Percentiles rank a stretch among this genome's conserved stretches.
Evolutionary conservation across 2,113 vertebrate genomes (phyloP).

Genomic region (Pedetes capensis): DNA sequence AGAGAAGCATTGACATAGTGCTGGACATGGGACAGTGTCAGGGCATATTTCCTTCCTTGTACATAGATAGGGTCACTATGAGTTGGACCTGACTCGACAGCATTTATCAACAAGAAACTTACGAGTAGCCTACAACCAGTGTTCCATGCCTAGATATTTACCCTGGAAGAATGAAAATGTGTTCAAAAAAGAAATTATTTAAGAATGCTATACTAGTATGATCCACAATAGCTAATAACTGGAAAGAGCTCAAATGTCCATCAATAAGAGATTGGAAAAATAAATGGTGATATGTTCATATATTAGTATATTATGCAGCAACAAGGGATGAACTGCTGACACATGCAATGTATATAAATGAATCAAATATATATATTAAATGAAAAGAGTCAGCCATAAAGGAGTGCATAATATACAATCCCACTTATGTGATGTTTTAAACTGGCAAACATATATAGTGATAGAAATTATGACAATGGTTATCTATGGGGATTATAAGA

Average conservation of each 20-base stretch:
- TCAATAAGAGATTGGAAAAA: too few relatives aligned
- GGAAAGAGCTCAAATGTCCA: too few relatives aligned
- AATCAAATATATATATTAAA: not conserved
- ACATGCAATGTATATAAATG: not conserved
- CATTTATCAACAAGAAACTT: too few relatives aligned
- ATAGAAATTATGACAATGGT: not conserved
- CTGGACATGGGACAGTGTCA: too few relatives aligned
- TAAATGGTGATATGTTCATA: too few relatives aligned
- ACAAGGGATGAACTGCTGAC: not conserved
- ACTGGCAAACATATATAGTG: not conserved
- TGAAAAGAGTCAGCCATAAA: not conserved
- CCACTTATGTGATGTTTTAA: not conserved
- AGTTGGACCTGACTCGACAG: too few relatives aligned
- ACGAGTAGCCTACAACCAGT: not conserved
- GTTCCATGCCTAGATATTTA: not conserved
- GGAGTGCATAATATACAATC: not conserved
- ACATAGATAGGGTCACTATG: too few relatives aligned
- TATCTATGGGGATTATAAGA: not conserved
- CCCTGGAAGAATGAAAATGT: not conserved
- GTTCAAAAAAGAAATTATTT: not conserved
- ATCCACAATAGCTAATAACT: not conserved
- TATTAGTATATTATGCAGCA: not conserved
- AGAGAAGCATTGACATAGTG: too few relatives aligned
- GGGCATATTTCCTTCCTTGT: too few relatives aligned
- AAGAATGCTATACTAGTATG: constrained; percentile 6